Evolutionary conservation across 2,797 vertebrate species (phyloP).

Genomic region (Macropodus opercularis): DNA sequence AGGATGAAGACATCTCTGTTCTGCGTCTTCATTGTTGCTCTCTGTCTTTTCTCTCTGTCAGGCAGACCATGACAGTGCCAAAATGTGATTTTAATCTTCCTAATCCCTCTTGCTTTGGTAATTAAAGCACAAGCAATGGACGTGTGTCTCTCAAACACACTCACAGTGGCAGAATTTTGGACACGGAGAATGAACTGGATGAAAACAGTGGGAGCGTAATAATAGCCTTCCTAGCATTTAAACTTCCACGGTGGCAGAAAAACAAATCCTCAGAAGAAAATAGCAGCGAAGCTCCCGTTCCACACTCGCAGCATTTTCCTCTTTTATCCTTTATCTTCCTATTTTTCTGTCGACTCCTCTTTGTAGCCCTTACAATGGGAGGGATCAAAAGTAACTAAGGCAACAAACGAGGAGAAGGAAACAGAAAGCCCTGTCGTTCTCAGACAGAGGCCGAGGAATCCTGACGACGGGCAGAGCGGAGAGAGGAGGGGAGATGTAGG

Average conservation of each 20-base stretch:
- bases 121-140: slow-evolving; percentile 49
- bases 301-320: slow-evolving; percentile 9
- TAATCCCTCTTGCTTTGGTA: slow-evolving; percentile 49
- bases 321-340: slow-evolving; percentile 33
- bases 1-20: slow-evolving; percentile 11
- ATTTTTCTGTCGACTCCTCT: slow-evolving; percentile 16
- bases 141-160: not conserved
- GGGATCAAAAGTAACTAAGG: slow-evolving; percentile 63
- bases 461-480: slow-evolving; percentile 13
- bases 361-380: slow-evolving; percentile 36
- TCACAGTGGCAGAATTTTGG: not conserved
- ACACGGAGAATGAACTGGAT: slow-evolving; percentile 14
- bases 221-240: not conserved
- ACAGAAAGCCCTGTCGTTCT: slow-evolving; percentile 16
- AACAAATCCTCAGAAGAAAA: slow-evolving; percentile 32
- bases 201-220: slow-evolving; percentile 5
- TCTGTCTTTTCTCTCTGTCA: slow-evolving; percentile 20
- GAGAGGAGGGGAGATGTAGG: not conserved
- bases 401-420: slow-evolving; percentile 44
- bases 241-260: slow-evolving; percentile 15
- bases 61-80: slow-evolving; percentile 30
- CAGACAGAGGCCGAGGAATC: slow-evolving; percentile 14
- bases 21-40: no score
- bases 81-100: slow-evolving; percentile 47
- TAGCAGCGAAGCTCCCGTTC: not conserved